Conservation (phyloP, 2,797 vertebrate species). For the Rhinella marina region DNA sequence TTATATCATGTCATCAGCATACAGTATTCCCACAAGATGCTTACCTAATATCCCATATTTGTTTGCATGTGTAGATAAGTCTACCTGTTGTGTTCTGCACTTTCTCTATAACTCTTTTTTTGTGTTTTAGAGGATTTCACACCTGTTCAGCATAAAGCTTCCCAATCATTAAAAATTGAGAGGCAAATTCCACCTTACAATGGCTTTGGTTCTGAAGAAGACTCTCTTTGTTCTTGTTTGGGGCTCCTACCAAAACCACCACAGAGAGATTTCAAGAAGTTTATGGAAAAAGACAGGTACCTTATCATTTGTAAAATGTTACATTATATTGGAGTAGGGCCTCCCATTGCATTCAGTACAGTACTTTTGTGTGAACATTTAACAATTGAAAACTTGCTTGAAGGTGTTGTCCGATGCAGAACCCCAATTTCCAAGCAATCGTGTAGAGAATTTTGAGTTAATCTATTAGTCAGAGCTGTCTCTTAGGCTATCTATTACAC, state of each 20-base stretch:
- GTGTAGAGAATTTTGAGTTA: neutral
- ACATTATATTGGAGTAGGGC: neutral
- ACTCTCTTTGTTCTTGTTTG: slow-evolving; percentile 86
- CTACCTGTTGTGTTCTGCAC: neutral
- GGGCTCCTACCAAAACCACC: slow-evolving; percentile 77
- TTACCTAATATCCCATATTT: neutral
- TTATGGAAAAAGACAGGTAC: slow-evolving; percentile 90
- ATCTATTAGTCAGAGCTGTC: no score
- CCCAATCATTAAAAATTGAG: slow-evolving; percentile 70
- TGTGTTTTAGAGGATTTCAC: slow-evolving; percentile 82
- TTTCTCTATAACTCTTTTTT: neutral
- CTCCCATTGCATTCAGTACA: neutral
- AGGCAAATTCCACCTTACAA: slow-evolving; percentile 84
- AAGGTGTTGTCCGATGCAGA: neutral
- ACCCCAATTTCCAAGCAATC: neutral
- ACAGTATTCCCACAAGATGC: neutral
- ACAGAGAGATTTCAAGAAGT: slow-evolving; percentile 80
- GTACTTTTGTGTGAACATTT: neutral
- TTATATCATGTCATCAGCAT: no score
- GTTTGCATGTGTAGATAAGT: neutral
- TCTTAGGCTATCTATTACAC: no score
- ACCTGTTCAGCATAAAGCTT: slow-evolving; percentile 77
- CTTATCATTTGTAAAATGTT: slow-evolving; percentile 1
- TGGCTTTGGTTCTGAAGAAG: slow-evolving; percentile 93
- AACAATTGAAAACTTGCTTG: neutral